These are phyloP conservation scores for Poicephalus gulielmi DNA, from an alignment of 2,113 vertebrate species.

Conservation along the genomic window DNA sequence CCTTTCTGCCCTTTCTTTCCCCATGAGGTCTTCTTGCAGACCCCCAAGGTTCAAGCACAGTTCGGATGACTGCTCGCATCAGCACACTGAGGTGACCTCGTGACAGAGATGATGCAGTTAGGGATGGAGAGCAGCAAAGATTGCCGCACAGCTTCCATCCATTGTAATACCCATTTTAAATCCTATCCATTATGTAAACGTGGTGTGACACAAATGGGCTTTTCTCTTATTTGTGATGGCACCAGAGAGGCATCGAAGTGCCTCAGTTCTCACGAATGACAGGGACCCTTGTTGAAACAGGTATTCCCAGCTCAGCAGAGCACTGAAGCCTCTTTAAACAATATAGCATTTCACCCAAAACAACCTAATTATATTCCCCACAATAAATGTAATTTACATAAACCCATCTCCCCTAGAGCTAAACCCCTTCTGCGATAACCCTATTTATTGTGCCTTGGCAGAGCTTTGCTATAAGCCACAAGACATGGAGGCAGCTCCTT, in stretches of 20 bases:
- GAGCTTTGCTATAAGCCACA: background rate
- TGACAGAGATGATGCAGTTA: background rate
- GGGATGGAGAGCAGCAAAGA: background rate
- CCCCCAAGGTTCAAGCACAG: background rate
- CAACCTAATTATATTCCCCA: background rate
- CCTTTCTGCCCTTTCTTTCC: background rate
- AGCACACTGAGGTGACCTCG: background rate
- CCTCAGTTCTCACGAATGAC: background rate
- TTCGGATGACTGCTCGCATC: background rate
- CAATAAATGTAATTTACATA: background rate
- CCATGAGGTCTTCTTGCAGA: background rate
- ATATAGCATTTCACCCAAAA: background rate
- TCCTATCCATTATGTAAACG: background rate
- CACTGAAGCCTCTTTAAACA: background rate
- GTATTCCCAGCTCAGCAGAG: background rate
- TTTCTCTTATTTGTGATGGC: background rate
- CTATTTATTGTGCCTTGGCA: background rate
- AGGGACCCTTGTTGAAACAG: background rate
- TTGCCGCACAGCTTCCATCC: background rate
- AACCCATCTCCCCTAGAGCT: background rate
- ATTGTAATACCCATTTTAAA: background rate
- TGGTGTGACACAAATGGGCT: constrained; percentile 15
- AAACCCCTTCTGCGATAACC: background rate
- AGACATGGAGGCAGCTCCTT: background rate
- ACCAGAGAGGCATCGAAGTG: background rate